Percentiles rank a stretch among this genome's conserved stretches.
phyloP scores from a whole-genome alignment of 2,888 invertebrate species.

The Alviniconcha strummeri region DNA sequence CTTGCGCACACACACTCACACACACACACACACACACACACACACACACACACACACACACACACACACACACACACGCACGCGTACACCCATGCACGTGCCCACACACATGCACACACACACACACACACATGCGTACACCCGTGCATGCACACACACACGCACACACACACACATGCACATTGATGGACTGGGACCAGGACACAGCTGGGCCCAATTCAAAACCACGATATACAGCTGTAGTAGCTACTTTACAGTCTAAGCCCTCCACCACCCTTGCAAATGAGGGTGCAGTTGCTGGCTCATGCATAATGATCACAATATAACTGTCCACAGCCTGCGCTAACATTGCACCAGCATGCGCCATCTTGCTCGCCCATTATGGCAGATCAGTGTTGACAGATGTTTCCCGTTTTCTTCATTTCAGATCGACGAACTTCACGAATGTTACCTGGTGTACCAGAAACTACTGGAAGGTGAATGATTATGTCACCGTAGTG shows the following conservation, averaged over 20 bases:
- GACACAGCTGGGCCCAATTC: too few species aligned
- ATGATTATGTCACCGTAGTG: conserved; percentile 2
- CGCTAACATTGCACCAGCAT: too few species aligned
- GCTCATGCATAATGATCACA: too few species aligned
- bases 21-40: neutral
- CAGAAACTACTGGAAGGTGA: conserved; percentile 75
- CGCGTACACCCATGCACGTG: neutral
- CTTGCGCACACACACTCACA: neutral
- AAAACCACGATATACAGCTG: too few species aligned
- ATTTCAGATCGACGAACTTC: conserved; percentile 75
- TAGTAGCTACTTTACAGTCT: too few species aligned
- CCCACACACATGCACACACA: neutral
- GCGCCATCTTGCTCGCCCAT: too few species aligned
- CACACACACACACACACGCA: too few species aligned
- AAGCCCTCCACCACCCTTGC: too few species aligned
- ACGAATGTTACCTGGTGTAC: conserved; percentile 75
- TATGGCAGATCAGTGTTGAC: too few species aligned
- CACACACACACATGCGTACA: neutral
- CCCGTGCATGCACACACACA: neutral
- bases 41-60: neutral
- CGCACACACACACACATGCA: neutral
- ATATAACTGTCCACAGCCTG: too few species aligned
- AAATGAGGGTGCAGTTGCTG: too few species aligned
- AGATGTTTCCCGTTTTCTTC: neutral
- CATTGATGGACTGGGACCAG: too few species aligned